A percentile compares a stretch with the other conserved stretches of the same genome.
Conservation (phyloP, 2,113 vertebrate species). For the Eurystomus gularis region DNA sequence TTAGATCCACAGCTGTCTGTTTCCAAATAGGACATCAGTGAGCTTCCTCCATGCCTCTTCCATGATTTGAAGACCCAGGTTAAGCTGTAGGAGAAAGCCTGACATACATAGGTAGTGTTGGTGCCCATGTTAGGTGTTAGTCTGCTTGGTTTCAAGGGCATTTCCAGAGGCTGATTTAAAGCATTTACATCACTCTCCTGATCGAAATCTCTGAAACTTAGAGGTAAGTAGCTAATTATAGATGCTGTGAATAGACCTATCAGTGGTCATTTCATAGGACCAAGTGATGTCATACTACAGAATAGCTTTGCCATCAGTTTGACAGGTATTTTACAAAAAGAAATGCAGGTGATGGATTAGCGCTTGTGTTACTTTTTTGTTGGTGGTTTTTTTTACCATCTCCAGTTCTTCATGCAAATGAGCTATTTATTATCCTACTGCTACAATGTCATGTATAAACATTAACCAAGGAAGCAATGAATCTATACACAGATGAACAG, state of each 20-base stretch:
- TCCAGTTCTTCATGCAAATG: neutral
- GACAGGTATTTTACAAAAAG: neutral
- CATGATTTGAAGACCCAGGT: neutral
- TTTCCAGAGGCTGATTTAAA: constrained; percentile 30
- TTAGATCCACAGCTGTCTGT: neutral
- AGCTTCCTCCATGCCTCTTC: neutral
- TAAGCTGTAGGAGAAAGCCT: neutral
- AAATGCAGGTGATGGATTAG: neutral
- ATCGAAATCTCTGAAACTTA: neutral
- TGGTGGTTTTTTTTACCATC: neutral
- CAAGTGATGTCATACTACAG: constrained; percentile 13
- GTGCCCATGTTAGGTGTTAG: neutral
- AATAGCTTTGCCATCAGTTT: constrained; percentile 14
- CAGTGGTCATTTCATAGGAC: neutral
- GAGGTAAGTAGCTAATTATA: constrained; percentile 56
- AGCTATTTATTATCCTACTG: constrained; percentile 48
- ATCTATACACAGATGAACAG: neutral
- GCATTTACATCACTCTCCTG: constrained; percentile 14
- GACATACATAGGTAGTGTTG: neutral
- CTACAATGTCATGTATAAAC: constrained; percentile 19
- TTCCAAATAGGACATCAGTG: neutral
- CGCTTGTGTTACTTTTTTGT: neutral
- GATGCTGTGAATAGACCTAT: neutral
- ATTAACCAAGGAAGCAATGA: constrained; percentile 9
- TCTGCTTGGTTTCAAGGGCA: neutral